phyloP scores from a whole-genome alignment of 2,797 vertebrate species.

The Eupleurogrammus muticus region DNA sequence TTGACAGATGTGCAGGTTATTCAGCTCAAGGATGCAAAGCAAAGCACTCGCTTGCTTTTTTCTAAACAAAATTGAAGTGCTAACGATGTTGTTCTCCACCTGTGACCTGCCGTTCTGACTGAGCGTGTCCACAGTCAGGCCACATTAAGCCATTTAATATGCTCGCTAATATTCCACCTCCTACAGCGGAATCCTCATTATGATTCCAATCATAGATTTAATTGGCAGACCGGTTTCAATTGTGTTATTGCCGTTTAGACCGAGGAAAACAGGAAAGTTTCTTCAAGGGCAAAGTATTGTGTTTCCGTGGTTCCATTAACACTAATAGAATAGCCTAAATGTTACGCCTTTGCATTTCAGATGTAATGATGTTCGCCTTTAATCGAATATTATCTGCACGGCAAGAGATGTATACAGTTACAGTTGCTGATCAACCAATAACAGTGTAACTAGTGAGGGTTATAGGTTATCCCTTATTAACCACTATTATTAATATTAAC shows the following conservation, averaged over 20 bases:
- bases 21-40: neutral
- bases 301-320: conserved; percentile 28
- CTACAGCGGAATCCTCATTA: conserved; percentile 54
- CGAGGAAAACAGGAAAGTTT: conserved; percentile 19
- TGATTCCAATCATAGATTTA: conserved; percentile 44
- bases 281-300: conserved; percentile 50
- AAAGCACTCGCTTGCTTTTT: neutral
- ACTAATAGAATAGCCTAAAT: conserved; percentile 44
- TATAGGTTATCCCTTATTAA: neutral
- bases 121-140: conserved; percentile 45
- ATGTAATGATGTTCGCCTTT: conserved; percentile 54
- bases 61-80: neutral
- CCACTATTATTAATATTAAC: too few relatives aligned
- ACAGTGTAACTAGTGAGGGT: neutral
- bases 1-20: neutral
- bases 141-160: conserved; percentile 58
- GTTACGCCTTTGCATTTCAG: conserved; percentile 33
- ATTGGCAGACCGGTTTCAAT: conserved; percentile 36
- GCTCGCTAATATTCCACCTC: conserved; percentile 37
- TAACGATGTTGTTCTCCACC: conserved; percentile 11
- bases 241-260: conserved; percentile 31
- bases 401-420: conserved; percentile 4
- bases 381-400: conserved; percentile 47
- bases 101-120: conserved; percentile 31
- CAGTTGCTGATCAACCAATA: conserved; percentile 7